Percentiles rank a stretch among this genome's conserved stretches.
These are phyloP conservation scores for Sipha maydis DNA, from an alignment of 2,888 invertebrate genomes.

Conservation along the genomic window DNA sequence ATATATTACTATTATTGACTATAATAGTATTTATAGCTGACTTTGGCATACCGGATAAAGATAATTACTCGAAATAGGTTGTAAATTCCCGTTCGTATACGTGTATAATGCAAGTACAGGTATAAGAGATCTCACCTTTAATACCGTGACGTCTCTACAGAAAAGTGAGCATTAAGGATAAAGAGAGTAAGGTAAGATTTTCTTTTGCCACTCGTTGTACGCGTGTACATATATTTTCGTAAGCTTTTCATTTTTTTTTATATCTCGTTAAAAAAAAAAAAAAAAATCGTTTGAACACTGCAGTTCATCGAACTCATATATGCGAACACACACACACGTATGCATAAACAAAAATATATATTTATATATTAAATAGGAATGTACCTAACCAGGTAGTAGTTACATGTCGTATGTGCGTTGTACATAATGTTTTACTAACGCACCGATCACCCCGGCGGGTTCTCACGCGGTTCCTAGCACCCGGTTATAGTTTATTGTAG, in stretches of 20 bases:
- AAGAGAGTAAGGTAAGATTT: not conserved
- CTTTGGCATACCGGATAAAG: not conserved
- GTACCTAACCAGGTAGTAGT: not conserved
- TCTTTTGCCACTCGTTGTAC: not conserved
- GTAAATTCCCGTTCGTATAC: not conserved
- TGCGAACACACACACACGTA: not conserved
- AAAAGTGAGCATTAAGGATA: not conserved
- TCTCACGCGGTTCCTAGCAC: not conserved
- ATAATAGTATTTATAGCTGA: not conserved
- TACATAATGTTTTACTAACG: slow-evolving; percentile 1
- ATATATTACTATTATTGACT: no score
- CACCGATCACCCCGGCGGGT: not conserved
- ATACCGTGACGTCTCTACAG: not conserved
- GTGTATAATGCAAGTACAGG: not conserved
- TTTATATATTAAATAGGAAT: not conserved
- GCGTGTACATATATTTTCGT: not conserved
- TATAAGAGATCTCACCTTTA: not conserved
- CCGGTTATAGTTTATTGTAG: not conserved
- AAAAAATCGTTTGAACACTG: slow-evolving; percentile 32
- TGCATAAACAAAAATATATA: not conserved
- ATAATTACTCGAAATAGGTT: slow-evolving; percentile 14
- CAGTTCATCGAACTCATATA: not conserved
- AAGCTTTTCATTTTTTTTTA: slow-evolving; percentile 17
- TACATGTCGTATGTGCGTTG: not conserved
- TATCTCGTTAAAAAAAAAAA: not conserved